These are phyloP conservation scores for Punctoribates punctum DNA, from an alignment of 2,888 invertebrate species.

Conservation along the genomic window DNA sequence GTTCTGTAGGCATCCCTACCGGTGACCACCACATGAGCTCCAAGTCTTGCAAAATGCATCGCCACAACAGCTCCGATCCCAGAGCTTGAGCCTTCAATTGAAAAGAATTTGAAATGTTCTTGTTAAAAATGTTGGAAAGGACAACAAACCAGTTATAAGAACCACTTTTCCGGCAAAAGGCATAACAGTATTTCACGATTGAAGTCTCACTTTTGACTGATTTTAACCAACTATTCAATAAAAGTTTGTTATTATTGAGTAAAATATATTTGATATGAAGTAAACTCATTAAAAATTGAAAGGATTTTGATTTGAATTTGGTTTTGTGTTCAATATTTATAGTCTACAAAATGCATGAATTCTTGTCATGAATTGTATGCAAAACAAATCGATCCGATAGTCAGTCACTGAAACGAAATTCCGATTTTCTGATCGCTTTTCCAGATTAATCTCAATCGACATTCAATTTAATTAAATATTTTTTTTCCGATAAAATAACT, in stretches of 20 bases:
- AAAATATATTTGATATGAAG: too few relatives aligned
- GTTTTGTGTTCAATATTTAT: background rate
- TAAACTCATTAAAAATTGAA: background rate
- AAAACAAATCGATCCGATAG: background rate
- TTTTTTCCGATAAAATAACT: background rate
- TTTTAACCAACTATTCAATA: too few relatives aligned
- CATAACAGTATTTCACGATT: background rate
- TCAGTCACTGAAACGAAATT: background rate
- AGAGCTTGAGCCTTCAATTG: background rate
- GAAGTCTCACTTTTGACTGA: background rate
- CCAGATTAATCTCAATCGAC: background rate
- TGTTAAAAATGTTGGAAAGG: background rate
- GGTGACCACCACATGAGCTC: slow-evolving; percentile 6
- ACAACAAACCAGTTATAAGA: background rate
- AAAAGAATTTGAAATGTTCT: background rate
- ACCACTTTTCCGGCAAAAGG: slow-evolving; percentile 3
- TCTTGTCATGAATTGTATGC: background rate
- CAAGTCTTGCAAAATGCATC: background rate
- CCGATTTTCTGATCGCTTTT: background rate
- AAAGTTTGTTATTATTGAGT: too few relatives aligned
- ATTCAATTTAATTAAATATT: background rate
- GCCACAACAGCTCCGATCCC: slow-evolving; percentile 21
- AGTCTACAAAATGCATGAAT: too few relatives aligned
- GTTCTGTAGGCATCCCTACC: background rate
- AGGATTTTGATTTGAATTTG: background rate